Conservation (phyloP, 2,113 vertebrate species). For the Rutilus rutilus region DNA sequence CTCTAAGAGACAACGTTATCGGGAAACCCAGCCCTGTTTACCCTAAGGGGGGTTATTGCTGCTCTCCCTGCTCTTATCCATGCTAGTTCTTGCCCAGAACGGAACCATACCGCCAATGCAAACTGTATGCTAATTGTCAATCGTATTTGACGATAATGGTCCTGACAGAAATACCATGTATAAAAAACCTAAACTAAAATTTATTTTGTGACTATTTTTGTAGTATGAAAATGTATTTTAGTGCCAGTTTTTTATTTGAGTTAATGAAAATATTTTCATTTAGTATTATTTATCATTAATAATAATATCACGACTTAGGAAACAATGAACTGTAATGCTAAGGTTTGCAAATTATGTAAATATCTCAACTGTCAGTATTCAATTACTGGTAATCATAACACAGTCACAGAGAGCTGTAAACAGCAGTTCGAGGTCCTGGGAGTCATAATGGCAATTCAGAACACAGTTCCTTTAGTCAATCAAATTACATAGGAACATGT, state of each 20-base stretch:
- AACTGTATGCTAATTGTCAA: too few species aligned
- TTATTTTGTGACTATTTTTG: neutral
- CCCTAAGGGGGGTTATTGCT: too few species aligned
- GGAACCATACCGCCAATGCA: too few species aligned
- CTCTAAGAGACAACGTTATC: too few species aligned
- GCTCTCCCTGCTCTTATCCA: too few species aligned
- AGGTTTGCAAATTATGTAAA: neutral
- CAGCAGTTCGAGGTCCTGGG: neutral
- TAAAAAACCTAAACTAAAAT: neutral
- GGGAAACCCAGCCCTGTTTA: too few species aligned
- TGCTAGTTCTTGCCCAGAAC: too few species aligned
- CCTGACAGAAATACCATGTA: neutral
- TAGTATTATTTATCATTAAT: neutral
- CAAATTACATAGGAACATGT: neutral
- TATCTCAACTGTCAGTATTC: neutral
- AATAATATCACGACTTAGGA: neutral
- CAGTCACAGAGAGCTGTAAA: neutral
- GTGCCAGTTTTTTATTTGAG: neutral
- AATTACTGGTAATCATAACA: neutral
- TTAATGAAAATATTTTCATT: neutral
- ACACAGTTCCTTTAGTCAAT: neutral
- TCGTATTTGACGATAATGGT: too few species aligned
- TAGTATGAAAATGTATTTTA: neutral
- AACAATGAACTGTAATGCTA: neutral
- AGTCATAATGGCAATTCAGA: neutral